Evolutionary conservation across 2,113 vertebrate genomes (phyloP), one percentile per base, ranked within the genome.

Genomic region (Entelurus aequoreus): DNA sequence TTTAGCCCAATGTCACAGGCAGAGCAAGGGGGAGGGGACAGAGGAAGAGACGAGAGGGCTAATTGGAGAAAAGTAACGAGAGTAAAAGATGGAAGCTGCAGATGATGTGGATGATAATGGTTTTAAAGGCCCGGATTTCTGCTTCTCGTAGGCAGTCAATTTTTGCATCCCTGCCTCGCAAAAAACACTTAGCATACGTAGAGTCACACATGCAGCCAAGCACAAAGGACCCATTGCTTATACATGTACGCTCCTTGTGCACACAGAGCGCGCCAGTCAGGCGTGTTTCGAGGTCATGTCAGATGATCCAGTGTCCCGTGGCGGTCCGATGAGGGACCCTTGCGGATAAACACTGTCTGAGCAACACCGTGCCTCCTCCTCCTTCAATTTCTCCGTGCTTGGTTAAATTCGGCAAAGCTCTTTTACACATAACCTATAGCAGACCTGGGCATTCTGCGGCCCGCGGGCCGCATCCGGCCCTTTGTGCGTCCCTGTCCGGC

Each of bases 1-100:
- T 86, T 88, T 83, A 87, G 81, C 74, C 87, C 87, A 86, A 85
- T 83, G 85, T 87, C 84, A 84, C 83, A 77, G 76, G 61, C 78
- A 73, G 65, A 81, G 77, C 71, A 82, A 79, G 81, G 81, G 84
- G 85, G 78, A 78, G 75, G 85, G 80, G 69, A 68, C 28, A 58
- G 8, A 35, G 55, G 71, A 54, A 60, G 44, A 65, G 8, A 58
- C 42, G 21, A 52, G 52, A 38, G 10, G 36, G 4, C 48, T 46
- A 21, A 55, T 50, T 44, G 56, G 52, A 66, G 16, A 55, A 65
- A 51, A 72, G 19, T 15, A 48, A 66, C 46, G 48, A 35, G 36
- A 66, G 49, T 47, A 28, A 68, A 42, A 66, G 66, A 49, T 59
- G 37, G 19, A 37, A 54, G 54, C 74, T 60, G 21, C 46, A 16